Conservation (phyloP, 2,113 vertebrate species). For the Takifugu flavidus region DNA sequence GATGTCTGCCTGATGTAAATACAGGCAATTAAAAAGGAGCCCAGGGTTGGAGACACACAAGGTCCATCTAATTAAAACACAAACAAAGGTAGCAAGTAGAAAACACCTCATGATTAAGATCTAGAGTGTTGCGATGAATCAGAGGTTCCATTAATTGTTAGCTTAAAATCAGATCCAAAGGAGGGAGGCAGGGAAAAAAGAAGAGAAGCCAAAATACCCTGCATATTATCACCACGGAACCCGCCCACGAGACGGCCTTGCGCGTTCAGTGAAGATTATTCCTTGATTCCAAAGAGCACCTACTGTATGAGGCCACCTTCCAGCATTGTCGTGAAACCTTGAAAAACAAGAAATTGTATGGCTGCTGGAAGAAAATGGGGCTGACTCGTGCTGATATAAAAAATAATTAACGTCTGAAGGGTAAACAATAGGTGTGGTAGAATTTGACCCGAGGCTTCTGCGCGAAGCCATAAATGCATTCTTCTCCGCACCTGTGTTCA, state of each 20-base stretch:
- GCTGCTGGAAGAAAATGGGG: not conserved
- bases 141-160: constrained; percentile 86
- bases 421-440: constrained; percentile 56
- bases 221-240: constrained; percentile 53
- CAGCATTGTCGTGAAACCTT: constrained; percentile 48
- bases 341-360: constrained; percentile 38
- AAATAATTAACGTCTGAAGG: constrained; percentile 21
- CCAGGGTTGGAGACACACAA: constrained; percentile 86
- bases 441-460: constrained; percentile 43
- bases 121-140: constrained; percentile 91
- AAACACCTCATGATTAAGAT: constrained; percentile 89
- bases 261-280: constrained; percentile 38
- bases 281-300: constrained; percentile 41
- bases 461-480: constrained; percentile 48
- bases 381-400: constrained; percentile 35
- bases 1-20: constrained; percentile 93
- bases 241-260: constrained; percentile 66
- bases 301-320: constrained; percentile 31
- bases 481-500: constrained; percentile 54
- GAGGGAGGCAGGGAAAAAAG: constrained; percentile 62
- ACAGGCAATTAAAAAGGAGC: constrained; percentile 91
- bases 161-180: constrained; percentile 87
- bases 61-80: constrained; percentile 95
- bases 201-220: constrained; percentile 26
- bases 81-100: constrained; percentile 91